A percentile compares a stretch with the other conserved stretches of the same genome.
phyloP scores from a whole-genome alignment of 2,888 invertebrate genomes.

The Ochropacha duplaris region DNA sequence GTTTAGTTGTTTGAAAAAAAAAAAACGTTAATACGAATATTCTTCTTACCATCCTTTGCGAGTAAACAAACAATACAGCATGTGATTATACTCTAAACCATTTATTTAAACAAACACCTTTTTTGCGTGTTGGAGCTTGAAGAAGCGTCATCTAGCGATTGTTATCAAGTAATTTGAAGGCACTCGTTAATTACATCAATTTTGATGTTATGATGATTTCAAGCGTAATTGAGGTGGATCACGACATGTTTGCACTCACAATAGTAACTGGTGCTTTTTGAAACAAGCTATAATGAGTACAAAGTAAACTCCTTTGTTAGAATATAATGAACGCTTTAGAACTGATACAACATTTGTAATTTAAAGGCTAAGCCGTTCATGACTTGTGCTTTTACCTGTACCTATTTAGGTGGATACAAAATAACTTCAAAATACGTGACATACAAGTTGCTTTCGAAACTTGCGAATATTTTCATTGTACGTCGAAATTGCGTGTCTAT shows the following conservation, averaged over 20 bases:
- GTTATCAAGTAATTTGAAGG: constrained; percentile 49
- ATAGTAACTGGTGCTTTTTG: constrained; percentile 29
- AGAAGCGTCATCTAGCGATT: constrained; percentile 46
- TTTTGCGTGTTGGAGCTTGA: constrained; percentile 42
- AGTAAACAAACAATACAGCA: not conserved
- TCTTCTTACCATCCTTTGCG: not conserved
- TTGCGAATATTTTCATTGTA: not conserved
- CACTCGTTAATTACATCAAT: constrained; percentile 60
- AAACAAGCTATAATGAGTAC: not conserved
- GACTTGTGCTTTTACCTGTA: not conserved
- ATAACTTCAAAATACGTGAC: not conserved
- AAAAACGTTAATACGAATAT: too few relatives aligned
- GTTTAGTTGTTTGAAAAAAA: too few relatives aligned
- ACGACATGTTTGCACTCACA: constrained; percentile 39
- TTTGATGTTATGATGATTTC: constrained; percentile 58
- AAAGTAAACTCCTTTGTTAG: not conserved
- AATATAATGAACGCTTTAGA: not conserved
- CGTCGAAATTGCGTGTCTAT: not conserved
- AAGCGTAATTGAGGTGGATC: constrained; percentile 53
- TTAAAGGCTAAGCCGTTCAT: not conserved
- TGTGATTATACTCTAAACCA: not conserved
- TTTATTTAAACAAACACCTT: constrained; percentile 8
- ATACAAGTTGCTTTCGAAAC: too few relatives aligned
- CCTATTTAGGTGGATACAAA: not conserved
- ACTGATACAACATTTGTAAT: not conserved